These are phyloP conservation scores for Ceyx margarethae DNA, from an alignment of 2,113 vertebrate genomes.

Conservation along the genomic window DNA sequence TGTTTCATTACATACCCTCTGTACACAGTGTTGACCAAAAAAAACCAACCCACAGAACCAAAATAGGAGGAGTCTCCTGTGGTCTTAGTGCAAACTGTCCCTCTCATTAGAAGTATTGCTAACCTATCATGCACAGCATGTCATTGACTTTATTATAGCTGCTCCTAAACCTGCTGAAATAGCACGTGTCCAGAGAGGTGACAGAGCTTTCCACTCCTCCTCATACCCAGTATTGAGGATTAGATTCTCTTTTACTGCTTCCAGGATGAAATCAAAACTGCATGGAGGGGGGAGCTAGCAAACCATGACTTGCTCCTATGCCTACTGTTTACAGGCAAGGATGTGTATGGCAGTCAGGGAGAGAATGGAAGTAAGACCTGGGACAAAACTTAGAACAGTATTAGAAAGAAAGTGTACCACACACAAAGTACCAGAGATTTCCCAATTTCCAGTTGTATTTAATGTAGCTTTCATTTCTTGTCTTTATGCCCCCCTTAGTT, in stretches of 20 bases:
- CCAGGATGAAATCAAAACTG: background rate
- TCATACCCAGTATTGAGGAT: background rate
- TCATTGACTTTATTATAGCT: background rate
- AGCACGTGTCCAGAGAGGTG: background rate
- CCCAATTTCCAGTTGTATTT: background rate
- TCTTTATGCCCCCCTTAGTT: background rate
- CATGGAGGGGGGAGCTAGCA: background rate
- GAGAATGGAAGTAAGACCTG: background rate
- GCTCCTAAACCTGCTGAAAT: background rate
- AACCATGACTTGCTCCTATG: background rate
- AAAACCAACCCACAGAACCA: background rate
- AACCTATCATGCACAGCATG: background rate
- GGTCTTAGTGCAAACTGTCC: background rate
- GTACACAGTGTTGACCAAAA: background rate
- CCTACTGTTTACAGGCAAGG: accelerated
- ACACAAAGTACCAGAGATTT: background rate
- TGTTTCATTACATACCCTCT: background rate
- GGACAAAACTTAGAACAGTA: background rate
- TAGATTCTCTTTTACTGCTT: background rate
- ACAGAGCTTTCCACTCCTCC: background rate
- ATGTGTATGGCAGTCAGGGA: background rate
- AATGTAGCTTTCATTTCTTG: background rate
- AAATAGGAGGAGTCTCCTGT: background rate
- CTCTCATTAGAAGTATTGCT: background rate
- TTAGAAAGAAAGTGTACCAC: background rate